Evolutionary conservation across 2,797 vertebrate species (phyloP), one percentile per base, ranked within the genome.

Genomic region (Fistularia commersonii): DNA sequence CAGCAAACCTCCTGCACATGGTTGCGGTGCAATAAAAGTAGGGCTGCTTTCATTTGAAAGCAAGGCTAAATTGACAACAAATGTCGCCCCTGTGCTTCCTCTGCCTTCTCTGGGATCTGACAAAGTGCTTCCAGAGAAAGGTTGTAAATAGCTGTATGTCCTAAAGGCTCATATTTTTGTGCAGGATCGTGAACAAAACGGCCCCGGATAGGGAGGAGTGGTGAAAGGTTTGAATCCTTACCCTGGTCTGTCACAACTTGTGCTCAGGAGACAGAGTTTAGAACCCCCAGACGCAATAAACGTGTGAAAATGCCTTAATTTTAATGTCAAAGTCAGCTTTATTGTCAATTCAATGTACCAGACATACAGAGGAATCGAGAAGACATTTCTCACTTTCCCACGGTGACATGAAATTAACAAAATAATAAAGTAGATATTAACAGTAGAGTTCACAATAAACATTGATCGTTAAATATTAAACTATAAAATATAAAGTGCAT

Each of bases 1-100:
- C 36, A 42, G 64, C 70, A 74, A 79, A 71, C 72, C 49, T 57
- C 45, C 54, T 64, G 66, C 69, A 72, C 68, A 80, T 82, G 71
- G 56, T 54, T 13, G 70, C 63, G 43, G 58, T 59, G 69, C 73
- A 51, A 74, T 86, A 83, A 84, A 84, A 81, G 71, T 64, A 70
- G 5, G 34, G 39, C 39, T 4, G 63, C 79, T 81, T 79, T 82
- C 57, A 82, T 83, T 72, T 69, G 36, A 49, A 53, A 52, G 39
- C 72, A 43, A 46, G 40, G 71, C 77, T 69, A 81, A 82, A 86
- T 82, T 82, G 66, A 77, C 72, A 81, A 80, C 80, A 85, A 86
- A 83, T 83, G 79, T 67, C 56, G 56, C 68, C 48, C 58, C 41
- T 38, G 23, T 23, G 23, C 42, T 67, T 51, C 51, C 46, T 54